Evolutionary conservation across 2,113 vertebrate genomes (phyloP).

Genomic region (Proterorhinus semilunaris): DNA sequence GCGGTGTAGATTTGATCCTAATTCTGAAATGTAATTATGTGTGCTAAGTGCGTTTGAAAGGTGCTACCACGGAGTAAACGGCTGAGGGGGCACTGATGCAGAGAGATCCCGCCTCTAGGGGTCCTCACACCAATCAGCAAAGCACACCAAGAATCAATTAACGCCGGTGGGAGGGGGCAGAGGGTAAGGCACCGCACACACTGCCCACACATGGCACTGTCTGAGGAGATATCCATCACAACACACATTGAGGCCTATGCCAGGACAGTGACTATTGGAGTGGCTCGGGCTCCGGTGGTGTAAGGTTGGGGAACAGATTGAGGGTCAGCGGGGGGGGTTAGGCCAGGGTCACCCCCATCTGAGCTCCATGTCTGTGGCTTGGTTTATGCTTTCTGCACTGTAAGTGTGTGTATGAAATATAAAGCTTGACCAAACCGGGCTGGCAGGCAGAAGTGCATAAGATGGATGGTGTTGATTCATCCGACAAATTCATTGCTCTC

Average conservation of each 20-base stretch:
- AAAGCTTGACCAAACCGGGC: conserved; percentile 55
- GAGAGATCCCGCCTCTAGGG: conserved; percentile 75
- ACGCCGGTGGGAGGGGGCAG: conserved; percentile 83
- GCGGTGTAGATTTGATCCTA: conserved; percentile 16
- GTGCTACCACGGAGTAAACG: conserved; percentile 48
- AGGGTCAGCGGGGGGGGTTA: conserved; percentile 78
- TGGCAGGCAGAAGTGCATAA: conserved; percentile 67
- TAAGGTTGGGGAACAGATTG: conserved; percentile 80
- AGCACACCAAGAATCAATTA: conserved; percentile 83
- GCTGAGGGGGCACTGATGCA: conserved; percentile 62
- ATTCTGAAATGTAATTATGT: conserved; percentile 4
- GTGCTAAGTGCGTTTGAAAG: conserved; percentile 23
- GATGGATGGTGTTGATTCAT: conserved; percentile 75
- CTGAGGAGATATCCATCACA: conserved; percentile 79
- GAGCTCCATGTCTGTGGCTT: conserved; percentile 49
- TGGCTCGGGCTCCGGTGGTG: conserved; percentile 70
- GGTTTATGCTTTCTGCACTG: conserved; percentile 21
- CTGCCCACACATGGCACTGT: conserved; percentile 74
- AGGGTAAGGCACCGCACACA: conserved; percentile 70
- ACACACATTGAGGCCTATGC: conserved; percentile 53
- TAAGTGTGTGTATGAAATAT: conserved; percentile 19
- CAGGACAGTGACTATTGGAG: conserved; percentile 60
- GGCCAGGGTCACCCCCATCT: conserved; percentile 78
- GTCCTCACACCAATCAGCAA: conserved; percentile 84
- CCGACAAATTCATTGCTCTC: conserved; percentile 67